These are phyloP conservation scores for Sminthurinus aureus DNA, from an alignment of 2,888 invertebrate species.

Conservation along the genomic window DNA sequence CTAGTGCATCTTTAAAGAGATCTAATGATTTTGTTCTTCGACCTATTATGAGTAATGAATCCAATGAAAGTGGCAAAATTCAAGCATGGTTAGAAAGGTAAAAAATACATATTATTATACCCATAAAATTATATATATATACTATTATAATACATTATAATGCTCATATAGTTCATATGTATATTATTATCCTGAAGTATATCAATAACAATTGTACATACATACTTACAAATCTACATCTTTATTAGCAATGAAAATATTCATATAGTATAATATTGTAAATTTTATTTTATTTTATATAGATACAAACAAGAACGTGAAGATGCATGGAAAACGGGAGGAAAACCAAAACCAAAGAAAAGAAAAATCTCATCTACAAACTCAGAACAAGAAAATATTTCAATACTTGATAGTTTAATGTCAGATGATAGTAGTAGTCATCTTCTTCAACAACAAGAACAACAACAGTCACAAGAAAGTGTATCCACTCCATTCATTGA, in stretches of 20 bases:
- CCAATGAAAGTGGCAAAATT: slow-evolving; percentile 67
- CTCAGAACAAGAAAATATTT: slow-evolving; percentile 44
- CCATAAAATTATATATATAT: background rate
- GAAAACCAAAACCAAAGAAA: slow-evolving; percentile 47
- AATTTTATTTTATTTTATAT: background rate
- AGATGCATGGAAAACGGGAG: slow-evolving; percentile 52
- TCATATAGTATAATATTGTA: background rate
- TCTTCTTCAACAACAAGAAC: background rate
- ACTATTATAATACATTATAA: too few relatives aligned
- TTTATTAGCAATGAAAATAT: background rate
- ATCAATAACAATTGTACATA: background rate
- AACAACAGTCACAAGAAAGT: too few relatives aligned
- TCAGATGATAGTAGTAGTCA: slow-evolving; percentile 25
- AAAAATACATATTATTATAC: background rate
- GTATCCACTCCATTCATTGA: too few relatives aligned
- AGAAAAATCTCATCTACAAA: slow-evolving; percentile 25
- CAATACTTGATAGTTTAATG: slow-evolving; percentile 6
- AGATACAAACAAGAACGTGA: slow-evolving; percentile 59
- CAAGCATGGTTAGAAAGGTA: slow-evolving; percentile 67
- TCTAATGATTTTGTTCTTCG: slow-evolving; percentile 63
- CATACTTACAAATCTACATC: background rate
- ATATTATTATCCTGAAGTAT: background rate
- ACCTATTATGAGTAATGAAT: slow-evolving; percentile 64
- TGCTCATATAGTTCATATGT: too few relatives aligned
- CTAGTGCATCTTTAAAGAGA: slow-evolving; percentile 68